These are phyloP conservation scores for Felis chaus DNA, from an alignment of 2,113 vertebrate species.

Conservation along the genomic window DNA sequence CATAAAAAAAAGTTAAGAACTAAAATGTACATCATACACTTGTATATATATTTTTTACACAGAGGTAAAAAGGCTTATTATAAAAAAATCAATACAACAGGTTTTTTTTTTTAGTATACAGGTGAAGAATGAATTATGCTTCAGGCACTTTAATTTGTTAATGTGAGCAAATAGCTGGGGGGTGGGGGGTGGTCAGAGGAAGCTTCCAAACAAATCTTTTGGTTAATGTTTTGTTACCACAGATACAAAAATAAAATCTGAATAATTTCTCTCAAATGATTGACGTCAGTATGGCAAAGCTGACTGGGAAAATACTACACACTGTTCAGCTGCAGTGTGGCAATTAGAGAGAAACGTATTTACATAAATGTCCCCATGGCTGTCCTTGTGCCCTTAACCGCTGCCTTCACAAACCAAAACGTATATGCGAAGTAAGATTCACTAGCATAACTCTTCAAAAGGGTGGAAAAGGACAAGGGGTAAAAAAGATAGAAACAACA, in stretches of 20 bases:
- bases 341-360: constrained; percentile 82
- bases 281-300: constrained; percentile 87
- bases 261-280: constrained; percentile 87
- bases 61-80: constrained; percentile 97
- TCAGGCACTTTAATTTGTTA: constrained; percentile 98
- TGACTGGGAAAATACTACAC: constrained; percentile 83
- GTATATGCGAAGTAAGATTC: constrained; percentile 59
- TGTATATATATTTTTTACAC: constrained; percentile 96
- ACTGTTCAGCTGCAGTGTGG: constrained; percentile 84
- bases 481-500: neutral
- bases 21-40: constrained; percentile 99
- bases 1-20: constrained; percentile 95
- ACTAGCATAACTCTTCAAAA: constrained; percentile 42
- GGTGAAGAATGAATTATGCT: constrained; percentile 91
- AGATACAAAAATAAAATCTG: constrained; percentile 93
- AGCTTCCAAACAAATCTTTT: constrained; percentile 83
- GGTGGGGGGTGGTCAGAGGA: neutral
- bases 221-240: constrained; percentile 91
- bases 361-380: constrained; percentile 83
- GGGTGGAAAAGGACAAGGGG: neutral
- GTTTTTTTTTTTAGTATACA: constrained; percentile 91
- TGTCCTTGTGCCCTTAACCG: constrained; percentile 83
- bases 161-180: constrained; percentile 88
- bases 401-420: constrained; percentile 81
- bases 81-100: constrained; percentile 92